A percentile compares a stretch with the other conserved stretches of the same genome.
Conservation (phyloP, 92 coral and sea anemone genomes). For the Zoanthus gigantus region DNA sequence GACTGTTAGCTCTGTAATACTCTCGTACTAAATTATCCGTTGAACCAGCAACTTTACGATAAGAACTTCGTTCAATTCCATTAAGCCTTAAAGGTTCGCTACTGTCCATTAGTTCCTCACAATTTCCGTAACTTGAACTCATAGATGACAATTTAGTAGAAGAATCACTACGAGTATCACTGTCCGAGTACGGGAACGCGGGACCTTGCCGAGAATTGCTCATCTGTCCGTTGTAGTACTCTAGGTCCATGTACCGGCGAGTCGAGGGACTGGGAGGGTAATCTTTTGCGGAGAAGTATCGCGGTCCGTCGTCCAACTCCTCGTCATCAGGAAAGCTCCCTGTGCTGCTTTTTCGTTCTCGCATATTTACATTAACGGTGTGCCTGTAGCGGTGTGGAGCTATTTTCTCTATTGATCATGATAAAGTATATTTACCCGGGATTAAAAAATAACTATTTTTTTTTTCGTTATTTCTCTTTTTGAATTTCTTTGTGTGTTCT, state of each 20-base stretch:
- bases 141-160: constrained; percentile 88
- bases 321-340: constrained; percentile 57
- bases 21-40: constrained; percentile 75
- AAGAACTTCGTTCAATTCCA: constrained; percentile 74
- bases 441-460: too few relatives aligned
- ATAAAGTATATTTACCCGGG: too few relatives aligned
- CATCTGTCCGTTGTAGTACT: constrained; percentile 61
- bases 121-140: constrained; percentile 87
- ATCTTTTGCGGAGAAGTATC: constrained; percentile 24
- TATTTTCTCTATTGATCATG: constrained; percentile 1
- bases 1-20: constrained; percentile 69
- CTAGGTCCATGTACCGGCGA: constrained; percentile 52
- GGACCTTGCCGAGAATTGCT: constrained; percentile 70
- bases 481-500: too few relatives aligned
- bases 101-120: constrained; percentile 74
- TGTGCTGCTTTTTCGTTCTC: constrained; percentile 46
- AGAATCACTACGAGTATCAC: constrained; percentile 87
- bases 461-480: too few relatives aligned
- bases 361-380: constrained; percentile 45
- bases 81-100: constrained; percentile 47
- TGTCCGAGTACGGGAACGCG: constrained; percentile 89
- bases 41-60: constrained; percentile 69
- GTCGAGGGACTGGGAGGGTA: constrained; percentile 83
- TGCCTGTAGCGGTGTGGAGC: constrained; percentile 55
- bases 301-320: constrained; percentile 62